Conservation (phyloP, 1,140 invertebrate genomes). For the Drosophila lini region DNA sequence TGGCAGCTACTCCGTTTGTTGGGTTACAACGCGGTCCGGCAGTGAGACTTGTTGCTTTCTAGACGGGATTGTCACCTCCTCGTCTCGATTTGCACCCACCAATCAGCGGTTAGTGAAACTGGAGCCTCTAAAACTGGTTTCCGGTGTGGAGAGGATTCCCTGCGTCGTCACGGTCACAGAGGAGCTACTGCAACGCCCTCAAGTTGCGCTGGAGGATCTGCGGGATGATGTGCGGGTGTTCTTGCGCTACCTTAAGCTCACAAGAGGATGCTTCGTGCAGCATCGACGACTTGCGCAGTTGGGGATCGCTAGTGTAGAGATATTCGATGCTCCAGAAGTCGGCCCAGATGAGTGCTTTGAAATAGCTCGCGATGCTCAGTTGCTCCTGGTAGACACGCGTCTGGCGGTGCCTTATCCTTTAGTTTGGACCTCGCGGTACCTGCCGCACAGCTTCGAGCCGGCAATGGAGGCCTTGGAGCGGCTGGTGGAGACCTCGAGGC, state of each 20-base stretch:
- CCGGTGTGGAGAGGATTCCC: background rate
- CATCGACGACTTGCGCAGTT: constrained; percentile 24
- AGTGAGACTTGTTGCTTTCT: constrained; percentile 64
- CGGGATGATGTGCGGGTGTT: constrained; percentile 43
- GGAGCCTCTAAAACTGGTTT: background rate
- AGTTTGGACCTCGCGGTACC: constrained; percentile 10
- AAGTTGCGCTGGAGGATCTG: constrained; percentile 33
- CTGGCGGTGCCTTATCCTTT: constrained; percentile 23
- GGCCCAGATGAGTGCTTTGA: constrained; percentile 42
- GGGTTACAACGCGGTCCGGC: constrained; percentile 35
- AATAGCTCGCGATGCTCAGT: constrained; percentile 9
- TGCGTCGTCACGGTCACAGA: constrained; percentile 52
- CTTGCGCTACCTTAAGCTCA: constrained; percentile 43
- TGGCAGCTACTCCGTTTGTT: constrained; percentile 50
- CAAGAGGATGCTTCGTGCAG: constrained; percentile 46
- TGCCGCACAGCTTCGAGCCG: constrained; percentile 44
- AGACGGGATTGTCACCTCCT: constrained; percentile 56
- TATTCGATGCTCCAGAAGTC: constrained; percentile 20
- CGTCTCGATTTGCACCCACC: background rate
- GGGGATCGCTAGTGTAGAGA: constrained; percentile 59
- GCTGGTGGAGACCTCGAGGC: constrained; percentile 27
- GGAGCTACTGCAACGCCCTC: constrained; percentile 24
- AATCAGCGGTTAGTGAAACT: constrained; percentile 30
- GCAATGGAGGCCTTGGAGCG: constrained; percentile 44
- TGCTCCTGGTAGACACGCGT: constrained; percentile 50